Evolutionary conservation across 1,140 invertebrate species (phyloP).

Genomic region (Drosophila chauvacae): DNA sequence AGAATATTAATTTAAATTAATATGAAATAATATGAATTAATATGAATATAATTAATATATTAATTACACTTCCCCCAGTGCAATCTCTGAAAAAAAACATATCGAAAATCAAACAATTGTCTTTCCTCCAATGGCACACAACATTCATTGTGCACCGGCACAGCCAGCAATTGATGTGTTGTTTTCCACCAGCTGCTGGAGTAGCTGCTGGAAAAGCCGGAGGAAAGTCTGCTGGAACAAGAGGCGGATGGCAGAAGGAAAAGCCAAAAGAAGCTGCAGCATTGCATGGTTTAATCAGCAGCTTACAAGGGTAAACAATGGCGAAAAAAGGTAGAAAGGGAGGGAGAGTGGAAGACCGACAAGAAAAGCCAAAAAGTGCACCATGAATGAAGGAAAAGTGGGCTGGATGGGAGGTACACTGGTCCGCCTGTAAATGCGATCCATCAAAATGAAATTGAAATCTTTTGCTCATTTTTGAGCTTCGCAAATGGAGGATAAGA

Average conservation of each 20-base stretch:
- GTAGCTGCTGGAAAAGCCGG: conserved; percentile 18
- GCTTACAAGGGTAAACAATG: conserved; percentile 78
- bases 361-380: conserved; percentile 54
- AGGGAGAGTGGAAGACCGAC: not conserved
- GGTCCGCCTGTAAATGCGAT: conserved; percentile 55
- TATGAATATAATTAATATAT: not conserved
- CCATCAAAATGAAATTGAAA: conserved; percentile 83
- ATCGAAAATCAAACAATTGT: conserved; percentile 82
- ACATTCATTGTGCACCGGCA: conserved; percentile 56
- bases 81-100: conserved; percentile 52
- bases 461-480: conserved; percentile 82
- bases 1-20: too few relatives aligned
- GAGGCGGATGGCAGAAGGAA: conserved; percentile 3
- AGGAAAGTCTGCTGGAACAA: conserved; percentile 9
- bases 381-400: conserved; percentile 25
- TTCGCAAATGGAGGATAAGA: conserved; percentile 19
- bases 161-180: conserved; percentile 66
- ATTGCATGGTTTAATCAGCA: conserved; percentile 79
- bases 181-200: conserved; percentile 36
- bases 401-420: not conserved
- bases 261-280: conserved; percentile 32
- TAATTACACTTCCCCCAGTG: not conserved
- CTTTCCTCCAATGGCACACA: conserved; percentile 61
- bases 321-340: not conserved
- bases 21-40: too few relatives aligned